phyloP scores from a whole-genome alignment of 2,888 invertebrate genomes.

The Platycnemis pennipes region DNA sequence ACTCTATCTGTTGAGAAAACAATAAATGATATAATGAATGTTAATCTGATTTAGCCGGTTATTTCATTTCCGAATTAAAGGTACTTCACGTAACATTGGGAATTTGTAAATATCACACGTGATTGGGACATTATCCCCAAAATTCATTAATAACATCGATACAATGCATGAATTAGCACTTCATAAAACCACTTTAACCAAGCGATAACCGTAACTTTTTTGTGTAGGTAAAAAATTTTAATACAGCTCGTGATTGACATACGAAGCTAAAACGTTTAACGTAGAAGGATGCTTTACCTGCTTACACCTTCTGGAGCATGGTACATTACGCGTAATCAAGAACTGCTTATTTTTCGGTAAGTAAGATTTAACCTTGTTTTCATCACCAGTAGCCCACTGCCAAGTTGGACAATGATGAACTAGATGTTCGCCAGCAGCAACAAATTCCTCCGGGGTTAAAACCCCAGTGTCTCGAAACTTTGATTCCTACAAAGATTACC shows the following conservation, averaged over 20 bases:
- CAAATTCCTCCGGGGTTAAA: constrained; percentile 99
- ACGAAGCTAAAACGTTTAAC: not conserved
- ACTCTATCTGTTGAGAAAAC: constrained; percentile 87
- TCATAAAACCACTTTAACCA: no score
- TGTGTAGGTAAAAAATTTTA: no score
- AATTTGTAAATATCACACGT: no score
- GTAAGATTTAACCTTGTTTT: constrained; percentile 92
- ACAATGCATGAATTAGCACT: no score
- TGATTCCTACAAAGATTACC: constrained; percentile 87
- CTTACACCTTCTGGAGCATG: constrained; percentile 97
- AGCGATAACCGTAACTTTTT: no score
- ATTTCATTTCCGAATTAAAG: no score
- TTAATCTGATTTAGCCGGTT: no score
- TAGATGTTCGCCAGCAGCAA: constrained; percentile 98
- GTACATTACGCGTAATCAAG: constrained; percentile 97
- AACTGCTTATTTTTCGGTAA: constrained; percentile 98
- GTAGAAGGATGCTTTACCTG: constrained; percentile 81
- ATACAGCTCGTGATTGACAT: not conserved
- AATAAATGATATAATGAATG: not conserved
- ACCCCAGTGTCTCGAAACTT: constrained; percentile 99
- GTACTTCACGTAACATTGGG: no score
- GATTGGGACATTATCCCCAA: no score
- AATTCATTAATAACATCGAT: no score
- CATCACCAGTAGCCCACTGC: constrained; percentile 98
- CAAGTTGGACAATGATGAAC: constrained; percentile 99